phyloP scores from a whole-genome alignment of 2,888 invertebrate genomes.

The Lochmaea crataegi region DNA sequence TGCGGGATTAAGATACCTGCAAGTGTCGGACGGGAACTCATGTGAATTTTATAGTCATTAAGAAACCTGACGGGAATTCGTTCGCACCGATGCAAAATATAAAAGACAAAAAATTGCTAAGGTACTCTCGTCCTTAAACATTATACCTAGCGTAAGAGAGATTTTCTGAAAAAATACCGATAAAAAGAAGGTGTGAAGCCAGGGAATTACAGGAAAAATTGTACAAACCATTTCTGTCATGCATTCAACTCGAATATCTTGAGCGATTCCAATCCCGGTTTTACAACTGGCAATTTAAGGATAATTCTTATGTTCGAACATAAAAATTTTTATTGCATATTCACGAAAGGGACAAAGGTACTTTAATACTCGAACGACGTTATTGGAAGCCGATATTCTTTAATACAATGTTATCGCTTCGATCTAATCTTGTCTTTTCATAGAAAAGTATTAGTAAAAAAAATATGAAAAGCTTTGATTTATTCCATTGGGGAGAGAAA shows the following conservation, averaged over 20 bases:
- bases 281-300: slow-evolving; percentile 40
- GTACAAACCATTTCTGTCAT: slow-evolving; percentile 24
- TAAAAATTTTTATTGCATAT: slow-evolving; percentile 45
- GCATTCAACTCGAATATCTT: slow-evolving; percentile 31
- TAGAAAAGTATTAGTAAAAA: not conserved
- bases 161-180: not conserved
- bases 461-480: not conserved
- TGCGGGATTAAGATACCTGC: no score
- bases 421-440: slow-evolving; percentile 16
- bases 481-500: not conserved
- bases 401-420: slow-evolving; percentile 36
- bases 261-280: slow-evolving; percentile 43
- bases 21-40: no score
- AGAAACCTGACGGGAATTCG: no score
- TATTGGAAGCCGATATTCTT: slow-evolving; percentile 35
- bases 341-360: slow-evolving; percentile 40
- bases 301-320: slow-evolving; percentile 40
- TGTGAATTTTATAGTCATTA: no score
- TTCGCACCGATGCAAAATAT: no score
- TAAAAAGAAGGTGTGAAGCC: not conserved
- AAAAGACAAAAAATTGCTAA: no score
- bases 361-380: slow-evolving; percentile 27
- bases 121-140: no score
- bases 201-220: slow-evolving; percentile 25
- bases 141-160: not conserved